A percentile compares a stretch with the other conserved stretches of the same genome.
Conservation (phyloP, 2,113 vertebrate genomes). For the Okapia johnstoni region DNA sequence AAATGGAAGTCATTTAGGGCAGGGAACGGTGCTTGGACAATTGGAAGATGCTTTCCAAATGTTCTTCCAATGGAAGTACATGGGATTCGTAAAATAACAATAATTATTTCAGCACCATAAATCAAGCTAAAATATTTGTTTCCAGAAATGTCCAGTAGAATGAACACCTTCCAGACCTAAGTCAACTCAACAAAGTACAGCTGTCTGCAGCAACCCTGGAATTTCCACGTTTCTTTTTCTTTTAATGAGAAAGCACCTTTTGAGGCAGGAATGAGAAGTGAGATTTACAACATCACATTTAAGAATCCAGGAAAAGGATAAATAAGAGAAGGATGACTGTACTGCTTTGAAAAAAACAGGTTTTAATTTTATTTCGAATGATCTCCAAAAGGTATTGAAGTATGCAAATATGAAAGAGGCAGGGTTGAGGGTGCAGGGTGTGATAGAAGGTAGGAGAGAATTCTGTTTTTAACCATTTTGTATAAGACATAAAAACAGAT, state of each 20-base stretch:
- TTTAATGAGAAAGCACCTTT: conserved; percentile 71
- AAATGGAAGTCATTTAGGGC: conserved; percentile 52
- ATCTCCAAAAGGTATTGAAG: background rate
- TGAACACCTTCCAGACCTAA: conserved; percentile 83
- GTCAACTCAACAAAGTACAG: conserved; percentile 80
- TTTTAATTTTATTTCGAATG: background rate
- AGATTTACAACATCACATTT: conserved; percentile 35
- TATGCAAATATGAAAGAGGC: background rate
- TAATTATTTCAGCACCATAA: conserved; percentile 77
- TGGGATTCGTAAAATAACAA: conserved; percentile 63
- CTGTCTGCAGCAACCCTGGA: conserved; percentile 75
- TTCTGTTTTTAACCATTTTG: background rate
- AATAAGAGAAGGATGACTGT: background rate
- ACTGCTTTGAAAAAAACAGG: background rate
- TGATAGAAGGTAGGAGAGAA: background rate
- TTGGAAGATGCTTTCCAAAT: conserved; percentile 76
- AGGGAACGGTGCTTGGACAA: conserved; percentile 47
- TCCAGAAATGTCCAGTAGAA: conserved; percentile 84
- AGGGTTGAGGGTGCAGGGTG: background rate
- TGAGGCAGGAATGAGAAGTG: background rate
- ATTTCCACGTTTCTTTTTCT: conserved; percentile 69
- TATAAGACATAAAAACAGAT: background rate
- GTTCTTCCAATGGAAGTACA: conserved; percentile 76
- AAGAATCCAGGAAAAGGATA: background rate
- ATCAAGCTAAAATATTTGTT: conserved; percentile 84